Conservation (phyloP, 1,140 invertebrate genomes). For the Planococcus citri region DNA sequence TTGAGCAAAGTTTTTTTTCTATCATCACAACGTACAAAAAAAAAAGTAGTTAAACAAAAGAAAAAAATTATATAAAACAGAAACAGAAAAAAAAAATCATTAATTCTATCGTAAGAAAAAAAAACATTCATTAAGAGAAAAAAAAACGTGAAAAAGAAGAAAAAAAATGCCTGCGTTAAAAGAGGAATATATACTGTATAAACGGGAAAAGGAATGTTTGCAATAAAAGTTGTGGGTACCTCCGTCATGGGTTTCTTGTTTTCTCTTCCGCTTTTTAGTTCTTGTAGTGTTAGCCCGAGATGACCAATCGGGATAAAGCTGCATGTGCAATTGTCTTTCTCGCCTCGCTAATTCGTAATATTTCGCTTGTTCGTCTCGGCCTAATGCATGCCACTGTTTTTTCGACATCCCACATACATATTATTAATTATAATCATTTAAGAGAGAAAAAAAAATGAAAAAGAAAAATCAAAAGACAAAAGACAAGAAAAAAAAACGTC, state of each 20-base stretch:
- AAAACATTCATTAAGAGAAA: conserved; percentile 22
- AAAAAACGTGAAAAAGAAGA: conserved; percentile 26
- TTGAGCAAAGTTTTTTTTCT: background rate
- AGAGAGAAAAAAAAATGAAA: conserved; percentile 23
- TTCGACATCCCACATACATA: conserved; percentile 95
- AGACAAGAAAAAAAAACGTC: conserved; percentile 4
- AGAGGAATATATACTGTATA: background rate
- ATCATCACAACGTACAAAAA: background rate
- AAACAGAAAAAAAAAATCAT: conserved; percentile 4
- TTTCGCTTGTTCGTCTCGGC: conserved; percentile 96
- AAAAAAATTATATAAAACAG: conserved; percentile 19
- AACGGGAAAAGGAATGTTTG: conserved; percentile 7
- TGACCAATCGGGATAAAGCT: conserved; percentile 98
- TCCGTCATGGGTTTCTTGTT: conserved; percentile 95
- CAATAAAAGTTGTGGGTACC: conserved; percentile 4
- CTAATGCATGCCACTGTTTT: conserved; percentile 92
- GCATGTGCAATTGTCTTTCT: conserved; percentile 96
- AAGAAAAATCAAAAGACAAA: conserved; percentile 22
- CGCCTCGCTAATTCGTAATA: conserved; percentile 98
- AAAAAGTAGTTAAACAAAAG: conserved; percentile 5
- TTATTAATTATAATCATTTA: conserved; percentile 53
- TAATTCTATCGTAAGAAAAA: conserved; percentile 24
- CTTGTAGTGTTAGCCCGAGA: conserved; percentile 93
- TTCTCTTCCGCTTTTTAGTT: conserved; percentile 98
- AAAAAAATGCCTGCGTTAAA: conserved; percentile 24